Percentiles rank a stretch among this genome's conserved stretches.
phyloP scores from a whole-genome alignment of 2,888 invertebrate species.

The Abrostola triplasia region DNA sequence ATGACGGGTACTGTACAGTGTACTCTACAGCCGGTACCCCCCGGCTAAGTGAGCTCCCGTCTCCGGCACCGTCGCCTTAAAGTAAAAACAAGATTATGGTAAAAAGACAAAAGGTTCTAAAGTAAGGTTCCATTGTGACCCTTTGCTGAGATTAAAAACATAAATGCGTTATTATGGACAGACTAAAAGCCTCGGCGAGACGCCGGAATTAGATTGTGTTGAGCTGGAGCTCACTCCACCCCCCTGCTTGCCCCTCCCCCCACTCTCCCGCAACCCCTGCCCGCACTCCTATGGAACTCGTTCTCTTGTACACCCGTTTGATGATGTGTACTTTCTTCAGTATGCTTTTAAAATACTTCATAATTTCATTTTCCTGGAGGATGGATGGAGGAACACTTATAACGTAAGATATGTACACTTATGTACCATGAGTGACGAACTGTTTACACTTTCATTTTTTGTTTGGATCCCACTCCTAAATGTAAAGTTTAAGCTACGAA shows the following conservation, averaged over 20 bases:
- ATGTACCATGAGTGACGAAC: background rate
- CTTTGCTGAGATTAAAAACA: conserved; percentile 57
- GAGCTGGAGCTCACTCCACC: conserved; percentile 15
- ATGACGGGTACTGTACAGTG: too few species aligned
- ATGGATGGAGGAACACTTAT: too few species aligned
- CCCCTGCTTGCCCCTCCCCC: background rate
- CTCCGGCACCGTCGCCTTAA: conserved; percentile 6
- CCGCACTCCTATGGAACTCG: background rate
- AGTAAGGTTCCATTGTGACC: conserved; percentile 39
- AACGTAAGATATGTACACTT: too few species aligned
- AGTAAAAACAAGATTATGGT: conserved; percentile 28
- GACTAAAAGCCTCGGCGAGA: conserved; percentile 55
- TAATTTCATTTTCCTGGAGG: too few species aligned
- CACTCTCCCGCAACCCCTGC: background rate
- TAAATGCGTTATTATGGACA: conserved; percentile 55
- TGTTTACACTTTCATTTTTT: background rate
- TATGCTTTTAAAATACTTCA: conserved; percentile 9
- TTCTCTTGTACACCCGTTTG: conserved; percentile 1
- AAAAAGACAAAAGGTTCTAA: conserved; percentile 35
- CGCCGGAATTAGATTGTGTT: conserved; percentile 51
- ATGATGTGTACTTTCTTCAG: conserved; percentile 5
- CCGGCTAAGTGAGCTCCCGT: conserved; percentile 16
- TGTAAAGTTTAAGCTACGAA: too few species aligned
- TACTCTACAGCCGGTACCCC: background rate
- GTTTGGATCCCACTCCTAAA: too few species aligned